phyloP scores from a whole-genome alignment of 2,888 invertebrate species.

The Euplagia quadripunctaria region DNA sequence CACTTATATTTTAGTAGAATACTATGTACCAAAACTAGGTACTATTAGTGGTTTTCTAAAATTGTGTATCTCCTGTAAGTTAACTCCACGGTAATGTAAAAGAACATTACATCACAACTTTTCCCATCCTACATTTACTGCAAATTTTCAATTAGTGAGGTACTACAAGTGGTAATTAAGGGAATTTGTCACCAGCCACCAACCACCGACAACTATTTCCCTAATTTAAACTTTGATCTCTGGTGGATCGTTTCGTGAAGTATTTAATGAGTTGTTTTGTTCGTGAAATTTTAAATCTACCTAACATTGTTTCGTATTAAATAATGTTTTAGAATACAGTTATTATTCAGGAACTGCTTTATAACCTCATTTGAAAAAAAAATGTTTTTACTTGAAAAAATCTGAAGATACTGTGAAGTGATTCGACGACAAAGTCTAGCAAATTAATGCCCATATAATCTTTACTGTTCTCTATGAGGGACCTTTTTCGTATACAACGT shows the following conservation, averaged over 20 bases:
- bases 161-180: conserved; percentile 39
- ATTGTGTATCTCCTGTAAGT: neutral
- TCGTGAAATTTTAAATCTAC: conserved; percentile 7
- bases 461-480: no score
- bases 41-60: neutral
- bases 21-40: neutral
- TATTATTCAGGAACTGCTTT: neutral
- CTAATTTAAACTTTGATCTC: conserved; percentile 54
- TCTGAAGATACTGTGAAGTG: no score
- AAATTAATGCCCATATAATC: no score
- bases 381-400: no score
- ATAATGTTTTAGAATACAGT: neutral
- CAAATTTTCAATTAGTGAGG: conserved; percentile 50
- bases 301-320: neutral
- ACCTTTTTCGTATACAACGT: no score
- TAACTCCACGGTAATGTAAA: neutral
- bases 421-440: no score
- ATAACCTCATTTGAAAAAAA: no score
- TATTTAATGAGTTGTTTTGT: conserved; percentile 42
- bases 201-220: conserved; percentile 45
- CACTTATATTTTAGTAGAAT: neutral
- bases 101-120: conserved; percentile 27
- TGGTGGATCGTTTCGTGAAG: conserved; percentile 20
- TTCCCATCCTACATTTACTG: conserved; percentile 27
- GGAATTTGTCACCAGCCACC: conserved; percentile 44